Evolutionary conservation across 2,113 vertebrate species (phyloP).

Genomic region (Vimba vimba): DNA sequence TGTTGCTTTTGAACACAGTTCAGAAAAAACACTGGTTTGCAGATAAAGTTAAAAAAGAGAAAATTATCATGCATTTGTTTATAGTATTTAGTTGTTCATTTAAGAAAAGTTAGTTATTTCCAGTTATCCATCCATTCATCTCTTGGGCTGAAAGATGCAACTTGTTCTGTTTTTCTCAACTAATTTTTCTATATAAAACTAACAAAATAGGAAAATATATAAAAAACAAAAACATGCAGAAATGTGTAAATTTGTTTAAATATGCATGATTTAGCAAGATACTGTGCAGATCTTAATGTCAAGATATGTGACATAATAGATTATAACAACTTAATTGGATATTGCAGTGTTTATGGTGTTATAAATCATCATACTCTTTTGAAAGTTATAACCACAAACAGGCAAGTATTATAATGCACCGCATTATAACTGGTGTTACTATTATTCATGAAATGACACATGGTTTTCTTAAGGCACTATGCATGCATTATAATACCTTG

Average conservation of each 20-base stretch:
- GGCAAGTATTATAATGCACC: background rate
- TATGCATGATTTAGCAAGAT: no score
- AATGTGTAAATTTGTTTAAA: no score
- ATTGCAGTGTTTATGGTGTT: background rate
- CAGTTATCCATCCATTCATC: no score
- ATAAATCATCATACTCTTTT: background rate
- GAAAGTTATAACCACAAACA: background rate
- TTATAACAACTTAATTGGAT: background rate
- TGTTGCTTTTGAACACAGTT: background rate
- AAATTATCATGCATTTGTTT: no score
- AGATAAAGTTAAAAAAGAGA: background rate
- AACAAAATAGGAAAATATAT: no score
- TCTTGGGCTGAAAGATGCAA: no score
- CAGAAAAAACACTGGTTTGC: background rate
- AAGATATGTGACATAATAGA: no score
- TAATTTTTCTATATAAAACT: no score
- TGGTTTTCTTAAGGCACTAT: background rate
- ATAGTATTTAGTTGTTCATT: background rate
- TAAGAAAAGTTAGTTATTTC: background rate
- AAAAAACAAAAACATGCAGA: no score
- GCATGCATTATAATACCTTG: background rate
- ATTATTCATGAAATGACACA: background rate
- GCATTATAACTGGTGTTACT: background rate
- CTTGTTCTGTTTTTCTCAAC: no score
- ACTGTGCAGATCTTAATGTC: no score